phyloP scores from a whole-genome alignment of 2,113 vertebrate genomes.

The Panurus biarmicus region DNA sequence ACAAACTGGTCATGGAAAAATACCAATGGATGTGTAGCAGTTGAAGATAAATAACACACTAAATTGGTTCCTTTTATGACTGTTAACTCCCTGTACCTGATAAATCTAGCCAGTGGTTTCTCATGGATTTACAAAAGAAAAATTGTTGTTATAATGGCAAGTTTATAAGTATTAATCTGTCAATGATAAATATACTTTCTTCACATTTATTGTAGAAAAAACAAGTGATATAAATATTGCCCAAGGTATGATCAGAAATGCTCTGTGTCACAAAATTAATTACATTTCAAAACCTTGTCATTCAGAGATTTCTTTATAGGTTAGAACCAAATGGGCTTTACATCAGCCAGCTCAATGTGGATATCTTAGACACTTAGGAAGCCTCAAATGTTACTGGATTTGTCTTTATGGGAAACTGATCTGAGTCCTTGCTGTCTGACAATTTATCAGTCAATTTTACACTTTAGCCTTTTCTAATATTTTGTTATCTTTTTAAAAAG shows the following conservation, averaged over 20 bases:
- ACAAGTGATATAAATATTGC: not conserved
- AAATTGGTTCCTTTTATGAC: not conserved
- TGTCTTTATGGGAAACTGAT: not conserved
- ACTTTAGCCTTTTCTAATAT: not conserved
- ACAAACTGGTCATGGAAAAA: not conserved
- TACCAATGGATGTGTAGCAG: not conserved
- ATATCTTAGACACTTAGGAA: not conserved
- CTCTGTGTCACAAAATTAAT: not conserved
- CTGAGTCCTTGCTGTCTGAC: not conserved
- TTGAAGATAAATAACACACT: not conserved
- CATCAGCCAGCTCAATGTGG: not conserved
- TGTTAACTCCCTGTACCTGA: not conserved
- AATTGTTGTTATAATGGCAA: not conserved
- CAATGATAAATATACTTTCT: not conserved
- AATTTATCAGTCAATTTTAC: not conserved
- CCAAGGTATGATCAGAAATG: not conserved
- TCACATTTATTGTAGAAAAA: not conserved
- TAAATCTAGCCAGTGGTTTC: not conserved
- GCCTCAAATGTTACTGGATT: not conserved
- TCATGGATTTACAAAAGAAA: not conserved
- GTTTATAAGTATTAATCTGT: not conserved
- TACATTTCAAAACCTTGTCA: not conserved
- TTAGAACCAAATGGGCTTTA: not conserved
- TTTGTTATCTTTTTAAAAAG: not conserved
- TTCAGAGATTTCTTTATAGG: not conserved